A percentile compares a stretch with the other conserved stretches of the same genome.
phyloP scores from a whole-genome alignment of 2,113 vertebrate genomes.

The Platysternon megacephalum region DNA sequence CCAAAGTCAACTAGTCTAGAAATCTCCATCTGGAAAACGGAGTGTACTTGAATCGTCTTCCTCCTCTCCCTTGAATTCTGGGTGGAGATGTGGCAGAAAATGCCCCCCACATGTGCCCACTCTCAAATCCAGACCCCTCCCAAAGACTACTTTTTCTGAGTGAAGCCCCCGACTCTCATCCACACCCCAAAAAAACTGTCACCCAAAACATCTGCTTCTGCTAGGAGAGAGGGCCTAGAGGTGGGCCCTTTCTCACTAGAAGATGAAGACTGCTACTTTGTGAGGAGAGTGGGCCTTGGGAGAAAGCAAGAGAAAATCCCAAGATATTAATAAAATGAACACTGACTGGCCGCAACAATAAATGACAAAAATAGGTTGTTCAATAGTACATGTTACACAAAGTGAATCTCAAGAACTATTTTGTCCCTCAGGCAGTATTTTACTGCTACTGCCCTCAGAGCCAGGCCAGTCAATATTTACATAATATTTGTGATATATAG shows the following conservation, averaged over 20 bases:
- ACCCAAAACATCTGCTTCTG: not conserved
- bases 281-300: not conserved
- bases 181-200: not conserved
- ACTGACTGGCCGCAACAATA: not conserved
- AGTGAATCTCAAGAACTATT: not conserved
- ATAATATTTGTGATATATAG: not conserved
- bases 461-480: not conserved
- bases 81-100: not conserved
- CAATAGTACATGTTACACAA: not conserved
- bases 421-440: not conserved
- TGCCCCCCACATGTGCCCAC: not conserved
- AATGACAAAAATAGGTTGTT: not conserved
- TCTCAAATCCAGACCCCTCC: not conserved
- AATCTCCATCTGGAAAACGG: not conserved
- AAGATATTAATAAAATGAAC: not conserved
- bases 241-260: not conserved
- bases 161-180: not conserved
- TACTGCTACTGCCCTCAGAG: conserved; percentile 14
- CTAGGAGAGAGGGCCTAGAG: rapidly evolving
- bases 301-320: not conserved
- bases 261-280: not conserved
- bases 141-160: not conserved
- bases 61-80: not conserved
- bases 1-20: not conserved
- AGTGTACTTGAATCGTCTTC: not conserved